A percentile compares a stretch with the other conserved stretches of the same genome.
Evolutionary conservation across 2,888 invertebrate genomes (phyloP).

Genomic region (Laspeyria flexula): DNA sequence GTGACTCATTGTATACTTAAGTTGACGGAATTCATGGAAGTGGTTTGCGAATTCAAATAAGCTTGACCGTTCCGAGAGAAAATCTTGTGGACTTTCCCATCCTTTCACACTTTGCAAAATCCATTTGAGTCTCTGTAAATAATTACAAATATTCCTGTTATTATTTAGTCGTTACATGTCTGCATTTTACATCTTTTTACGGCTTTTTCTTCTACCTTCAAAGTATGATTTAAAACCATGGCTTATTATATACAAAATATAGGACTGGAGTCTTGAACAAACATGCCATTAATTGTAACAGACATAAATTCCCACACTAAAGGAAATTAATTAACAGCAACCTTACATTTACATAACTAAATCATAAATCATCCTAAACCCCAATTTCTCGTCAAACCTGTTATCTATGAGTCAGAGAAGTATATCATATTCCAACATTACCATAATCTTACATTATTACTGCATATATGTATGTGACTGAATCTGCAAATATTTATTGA

Average conservation of each 20-base stretch:
- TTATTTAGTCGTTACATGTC: too few species aligned
- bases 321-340: background rate
- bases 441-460: background rate
- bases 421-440: constrained; percentile 3
- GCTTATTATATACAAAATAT: too few species aligned
- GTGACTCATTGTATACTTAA: constrained; percentile 24
- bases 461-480: background rate
- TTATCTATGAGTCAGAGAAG: background rate
- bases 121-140: background rate
- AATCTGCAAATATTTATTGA: constrained; percentile 32
- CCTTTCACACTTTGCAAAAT: background rate
- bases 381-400: background rate
- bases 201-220: too few species aligned
- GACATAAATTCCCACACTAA: too few species aligned
- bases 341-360: background rate
- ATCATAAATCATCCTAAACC: background rate
- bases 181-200: too few species aligned
- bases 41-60: constrained; percentile 25
- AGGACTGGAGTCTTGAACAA: too few species aligned
- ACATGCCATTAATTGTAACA: too few species aligned
- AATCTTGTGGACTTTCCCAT: constrained; percentile 27
- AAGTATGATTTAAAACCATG: too few species aligned
- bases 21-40: constrained; percentile 23
- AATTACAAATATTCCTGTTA: too few species aligned
- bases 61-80: constrained; percentile 31